Percentiles rank a stretch among this genome's conserved stretches.
These are phyloP conservation scores for honey bee (Apis mellifera) DNA, from an alignment of 1,140 invertebrate genomes.

Conservation along the genomic window Amel_HAv3.1 CM009941.2:13042001-13042500, in stretches of 20 bases:
- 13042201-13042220: conserved; percentile 87
- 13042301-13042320: conserved; percentile 87
- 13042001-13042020: conserved; percentile 97
- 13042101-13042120: conserved; percentile 94
- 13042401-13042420: conserved; percentile 88
- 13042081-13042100: conserved; percentile 96
- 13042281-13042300: conserved; percentile 92
- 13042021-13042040: conserved; percentile 90
- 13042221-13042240: conserved; percentile 91
- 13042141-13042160: conserved; percentile 86
- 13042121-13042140: conserved; percentile 92
- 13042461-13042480: conserved; percentile 86
- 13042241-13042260: conserved; percentile 87
- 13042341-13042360: conserved; percentile 84
- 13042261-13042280: conserved; percentile 77
- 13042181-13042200: conserved; percentile 87
- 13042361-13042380: conserved; percentile 91
- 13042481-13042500: conserved; percentile 94
- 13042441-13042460: conserved; percentile 88
- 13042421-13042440: conserved; percentile 96
- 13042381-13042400: conserved; percentile 94
- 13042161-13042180: conserved; percentile 82
- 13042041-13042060: conserved; percentile 95
- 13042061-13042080: conserved; percentile 94
- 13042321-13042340: conserved; percentile 88